phyloP scores from a whole-genome alignment of 1,140 invertebrate species.

The Leptonema lineaticorne region DNA sequence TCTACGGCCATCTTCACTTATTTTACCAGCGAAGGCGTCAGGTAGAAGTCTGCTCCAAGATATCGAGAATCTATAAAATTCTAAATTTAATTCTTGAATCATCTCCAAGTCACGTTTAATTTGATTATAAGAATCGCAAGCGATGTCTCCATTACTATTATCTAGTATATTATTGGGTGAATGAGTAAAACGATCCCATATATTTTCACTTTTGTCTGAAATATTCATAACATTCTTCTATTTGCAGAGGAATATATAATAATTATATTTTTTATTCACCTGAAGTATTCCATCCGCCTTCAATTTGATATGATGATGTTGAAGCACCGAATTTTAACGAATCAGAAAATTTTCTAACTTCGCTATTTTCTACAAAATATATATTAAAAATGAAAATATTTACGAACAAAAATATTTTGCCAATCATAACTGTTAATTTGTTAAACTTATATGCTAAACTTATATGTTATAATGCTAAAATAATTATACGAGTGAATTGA shows the following conservation, averaged over 20 bases:
- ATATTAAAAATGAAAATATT: no score
- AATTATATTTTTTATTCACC: conserved; percentile 48
- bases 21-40: conserved; percentile 51
- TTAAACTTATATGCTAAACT: no score
- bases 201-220: conserved; percentile 55
- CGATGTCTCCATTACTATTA: conserved; percentile 59
- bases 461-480: no score
- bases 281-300: conserved; percentile 59
- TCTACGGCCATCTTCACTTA: conserved; percentile 55
- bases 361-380: neutral
- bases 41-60: conserved; percentile 63
- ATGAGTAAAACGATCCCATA: conserved; percentile 58
- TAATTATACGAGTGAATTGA: no score
- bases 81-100: conserved; percentile 53
- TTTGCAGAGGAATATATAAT: no score
- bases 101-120: conserved; percentile 57
- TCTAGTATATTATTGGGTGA: conserved; percentile 49
- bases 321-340: conserved; percentile 58
- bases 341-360: conserved; percentile 52
- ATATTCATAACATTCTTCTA: no score
- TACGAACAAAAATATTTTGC: no score
- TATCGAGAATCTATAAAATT: conserved; percentile 63
- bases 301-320: conserved; percentile 59
- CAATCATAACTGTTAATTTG: no score
- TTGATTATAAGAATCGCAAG: conserved; percentile 63